Percentiles rank a stretch among this genome's conserved stretches.
Conservation (phyloP, 2,797 vertebrate genomes). For the Sebastes aleutianus region DNA sequence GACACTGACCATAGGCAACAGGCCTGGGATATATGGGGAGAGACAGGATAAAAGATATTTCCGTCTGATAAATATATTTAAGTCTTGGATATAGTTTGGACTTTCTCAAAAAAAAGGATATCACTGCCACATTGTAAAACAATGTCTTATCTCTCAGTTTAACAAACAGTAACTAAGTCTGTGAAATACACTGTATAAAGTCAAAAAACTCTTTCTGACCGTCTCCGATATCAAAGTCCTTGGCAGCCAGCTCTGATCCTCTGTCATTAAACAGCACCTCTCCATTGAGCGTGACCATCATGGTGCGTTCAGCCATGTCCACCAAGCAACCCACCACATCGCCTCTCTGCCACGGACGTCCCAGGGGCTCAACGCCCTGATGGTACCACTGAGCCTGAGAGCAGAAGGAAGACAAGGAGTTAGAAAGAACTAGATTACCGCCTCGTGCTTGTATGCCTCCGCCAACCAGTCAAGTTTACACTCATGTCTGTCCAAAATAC, state of each 20-base stretch:
- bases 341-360: slow-evolving; percentile 87
- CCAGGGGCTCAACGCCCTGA: slow-evolving; percentile 89
- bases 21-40: slow-evolving; percentile 74
- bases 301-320: slow-evolving; percentile 89
- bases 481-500: background rate
- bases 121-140: background rate
- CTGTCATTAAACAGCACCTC: slow-evolving; percentile 91
- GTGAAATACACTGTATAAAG: background rate
- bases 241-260: slow-evolving; percentile 92
- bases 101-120: background rate
- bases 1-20: slow-evolving; percentile 90
- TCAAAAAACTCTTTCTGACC: slow-evolving; percentile 78
- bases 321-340: slow-evolving; percentile 94
- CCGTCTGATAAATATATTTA: background rate
- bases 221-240: slow-evolving; percentile 87
- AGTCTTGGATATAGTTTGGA: background rate
- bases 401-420: background rate
- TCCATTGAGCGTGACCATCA: slow-evolving; percentile 96
- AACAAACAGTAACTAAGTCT: background rate
- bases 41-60: background rate
- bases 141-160: background rate
- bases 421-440: background rate
- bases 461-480: background rate
- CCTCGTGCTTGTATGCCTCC: background rate
- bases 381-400: slow-evolving; percentile 91